Evolutionary conservation across 2,888 invertebrate genomes (phyloP).

Genomic region (Bellardia bayeri): DNA sequence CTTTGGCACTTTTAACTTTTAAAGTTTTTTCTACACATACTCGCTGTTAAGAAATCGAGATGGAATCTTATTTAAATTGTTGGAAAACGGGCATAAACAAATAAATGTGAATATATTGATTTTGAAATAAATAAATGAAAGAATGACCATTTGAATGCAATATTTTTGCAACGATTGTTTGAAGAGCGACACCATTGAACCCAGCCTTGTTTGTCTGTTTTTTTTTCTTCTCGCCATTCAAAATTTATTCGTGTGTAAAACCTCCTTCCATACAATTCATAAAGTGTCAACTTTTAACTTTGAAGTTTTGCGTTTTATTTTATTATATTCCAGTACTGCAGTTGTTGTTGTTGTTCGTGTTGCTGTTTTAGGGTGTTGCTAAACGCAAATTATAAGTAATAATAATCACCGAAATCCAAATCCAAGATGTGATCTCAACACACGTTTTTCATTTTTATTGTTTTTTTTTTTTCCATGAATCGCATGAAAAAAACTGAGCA

Average conservation of each 20-base stretch:
- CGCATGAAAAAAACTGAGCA: conserved; percentile 15
- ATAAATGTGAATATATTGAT: conserved; percentile 20
- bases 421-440: conserved; percentile 67
- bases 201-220: conserved; percentile 34
- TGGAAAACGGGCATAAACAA: background rate
- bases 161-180: conserved; percentile 50
- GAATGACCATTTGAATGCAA: conserved; percentile 66
- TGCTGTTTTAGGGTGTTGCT: conserved; percentile 65
- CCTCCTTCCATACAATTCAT: conserved; percentile 63
- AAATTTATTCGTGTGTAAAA: conserved; percentile 47
- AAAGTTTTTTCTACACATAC: conserved; percentile 17
- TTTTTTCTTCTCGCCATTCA: conserved; percentile 27
- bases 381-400: conserved; percentile 64
- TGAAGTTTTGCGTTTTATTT: conserved; percentile 53
- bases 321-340: background rate
- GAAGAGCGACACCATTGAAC: conserved; percentile 50
- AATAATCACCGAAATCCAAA: conserved; percentile 27
- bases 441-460: conserved; percentile 59
- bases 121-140: conserved; percentile 21
- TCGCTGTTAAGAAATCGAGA: conserved; percentile 12
- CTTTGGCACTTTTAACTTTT: conserved; percentile 50
- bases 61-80: conserved; percentile 28
- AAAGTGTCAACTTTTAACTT: conserved; percentile 68
- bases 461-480: conserved; percentile 62
- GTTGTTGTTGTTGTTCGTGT: background rate